A percentile compares a stretch with the other conserved stretches of the same genome.
These are phyloP conservation scores for Lanius collurio DNA, from an alignment of 2,113 vertebrate genomes.

Conservation along the genomic window DNA sequence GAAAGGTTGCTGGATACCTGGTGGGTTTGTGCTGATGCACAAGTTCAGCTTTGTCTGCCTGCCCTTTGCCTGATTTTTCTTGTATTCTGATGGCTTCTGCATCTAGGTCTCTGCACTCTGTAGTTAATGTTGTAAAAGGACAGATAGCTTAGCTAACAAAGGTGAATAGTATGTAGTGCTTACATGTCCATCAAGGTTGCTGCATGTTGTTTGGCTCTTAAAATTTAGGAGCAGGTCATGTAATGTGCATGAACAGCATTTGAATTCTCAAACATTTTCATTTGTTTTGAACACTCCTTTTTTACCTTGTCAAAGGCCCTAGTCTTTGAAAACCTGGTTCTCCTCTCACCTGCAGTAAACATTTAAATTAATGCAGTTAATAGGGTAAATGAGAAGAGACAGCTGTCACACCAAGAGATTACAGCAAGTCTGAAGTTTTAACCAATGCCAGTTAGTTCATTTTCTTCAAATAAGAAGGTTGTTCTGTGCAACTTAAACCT, in stretches of 20 bases:
- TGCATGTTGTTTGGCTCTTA: conserved; percentile 2
- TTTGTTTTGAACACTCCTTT: background rate
- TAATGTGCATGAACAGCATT: background rate
- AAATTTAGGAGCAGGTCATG: background rate
- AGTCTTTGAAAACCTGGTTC: conserved; percentile 10
- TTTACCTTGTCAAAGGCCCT: background rate
- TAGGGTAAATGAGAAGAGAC: background rate
- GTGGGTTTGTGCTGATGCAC: background rate
- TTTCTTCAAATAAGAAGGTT: conserved; percentile 17
- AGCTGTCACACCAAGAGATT: background rate
- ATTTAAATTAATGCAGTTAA: conserved; percentile 16
- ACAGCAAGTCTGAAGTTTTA: background rate
- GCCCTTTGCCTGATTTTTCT: background rate
- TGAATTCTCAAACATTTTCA: background rate
- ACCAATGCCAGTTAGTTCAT: background rate
- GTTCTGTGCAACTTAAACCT: background rate
- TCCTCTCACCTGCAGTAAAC: background rate
- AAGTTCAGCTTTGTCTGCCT: background rate
- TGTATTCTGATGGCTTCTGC: conserved; percentile 1
- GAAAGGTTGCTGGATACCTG: background rate
- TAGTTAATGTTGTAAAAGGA: background rate
- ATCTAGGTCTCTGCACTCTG: background rate
- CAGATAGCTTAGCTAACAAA: background rate
- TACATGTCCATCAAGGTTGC: background rate
- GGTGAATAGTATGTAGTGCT: background rate